A percentile compares a stretch with the other conserved stretches of the same genome.
These are phyloP conservation scores for Ceratina australensis DNA, from an alignment of 1,140 invertebrate species.

Conservation along the genomic window DNA sequence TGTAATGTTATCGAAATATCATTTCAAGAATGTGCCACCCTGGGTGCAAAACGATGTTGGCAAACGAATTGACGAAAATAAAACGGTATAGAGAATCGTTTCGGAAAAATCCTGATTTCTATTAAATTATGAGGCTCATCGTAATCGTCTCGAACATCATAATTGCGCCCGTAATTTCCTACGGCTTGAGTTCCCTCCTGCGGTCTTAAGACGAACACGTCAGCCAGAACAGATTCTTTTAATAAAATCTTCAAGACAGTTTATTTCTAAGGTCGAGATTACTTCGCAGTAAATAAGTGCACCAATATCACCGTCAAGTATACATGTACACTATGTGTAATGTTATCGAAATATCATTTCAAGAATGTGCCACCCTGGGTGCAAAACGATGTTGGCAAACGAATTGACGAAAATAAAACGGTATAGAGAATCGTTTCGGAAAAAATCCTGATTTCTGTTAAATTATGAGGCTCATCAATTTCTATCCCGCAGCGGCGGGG, in stretches of 20 bases:
- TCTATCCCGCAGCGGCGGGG: constrained; percentile 54
- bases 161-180: background rate
- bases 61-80: constrained; percentile 7
- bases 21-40: too few species aligned
- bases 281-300: too few species aligned
- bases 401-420: constrained; percentile 12
- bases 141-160: background rate
- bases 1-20: too few species aligned
- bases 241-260: too few species aligned
- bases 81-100: constrained; percentile 9
- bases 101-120: constrained; percentile 64
- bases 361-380: too few species aligned
- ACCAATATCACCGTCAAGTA: too few species aligned
- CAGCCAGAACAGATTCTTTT: background rate
- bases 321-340: too few species aligned
- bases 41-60: too few species aligned
- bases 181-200: too few species aligned
- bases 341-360: too few species aligned
- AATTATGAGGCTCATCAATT: constrained; percentile 72
- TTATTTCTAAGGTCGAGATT: too few species aligned
- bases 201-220: background rate
- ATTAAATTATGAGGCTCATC: constrained; percentile 65
- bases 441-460: constrained; percentile 64
- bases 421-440: constrained; percentile 9
- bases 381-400: too few species aligned